Conservation (phyloP, 2,113 vertebrate species). For the Leiothrix lutea region DNA sequence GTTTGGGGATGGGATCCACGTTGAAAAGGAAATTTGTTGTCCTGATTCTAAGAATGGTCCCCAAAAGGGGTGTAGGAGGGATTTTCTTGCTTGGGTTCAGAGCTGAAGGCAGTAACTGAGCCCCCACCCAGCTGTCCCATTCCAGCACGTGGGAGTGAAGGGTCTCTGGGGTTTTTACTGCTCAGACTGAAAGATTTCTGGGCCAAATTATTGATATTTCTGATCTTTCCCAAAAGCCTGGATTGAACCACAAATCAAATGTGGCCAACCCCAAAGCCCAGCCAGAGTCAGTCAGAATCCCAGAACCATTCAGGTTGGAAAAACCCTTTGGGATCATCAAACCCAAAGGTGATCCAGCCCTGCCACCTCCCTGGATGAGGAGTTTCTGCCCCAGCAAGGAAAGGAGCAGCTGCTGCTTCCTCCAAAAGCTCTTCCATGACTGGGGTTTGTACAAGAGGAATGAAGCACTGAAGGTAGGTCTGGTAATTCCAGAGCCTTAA, state of each 20-base stretch:
- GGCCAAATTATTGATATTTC: background rate
- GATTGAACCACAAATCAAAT: background rate
- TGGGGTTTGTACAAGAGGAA: background rate
- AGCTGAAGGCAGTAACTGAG: background rate
- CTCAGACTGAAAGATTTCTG: background rate
- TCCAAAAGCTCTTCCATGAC: fast-evolving
- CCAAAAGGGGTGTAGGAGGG: background rate
- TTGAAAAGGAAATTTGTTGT: background rate
- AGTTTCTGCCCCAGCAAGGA: background rate
- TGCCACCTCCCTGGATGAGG: background rate
- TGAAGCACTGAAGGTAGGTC: background rate
- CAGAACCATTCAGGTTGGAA: background rate
- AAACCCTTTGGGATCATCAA: background rate
- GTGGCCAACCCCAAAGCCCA: background rate
- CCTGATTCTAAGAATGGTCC: background rate
- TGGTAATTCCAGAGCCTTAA: background rate
- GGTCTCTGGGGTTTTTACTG: background rate
- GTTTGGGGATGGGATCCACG: background rate
- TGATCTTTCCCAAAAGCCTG: background rate
- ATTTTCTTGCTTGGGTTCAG: background rate
- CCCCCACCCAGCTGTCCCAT: background rate
- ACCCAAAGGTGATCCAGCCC: background rate
- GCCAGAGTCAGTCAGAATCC: background rate
- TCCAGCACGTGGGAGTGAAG: background rate
- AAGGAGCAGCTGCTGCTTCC: background rate